Percentiles rank a stretch among this genome's conserved stretches.
Evolutionary conservation across 2,113 vertebrate species (phyloP).

Genomic region (Nothobranchius furzeri): DNA sequence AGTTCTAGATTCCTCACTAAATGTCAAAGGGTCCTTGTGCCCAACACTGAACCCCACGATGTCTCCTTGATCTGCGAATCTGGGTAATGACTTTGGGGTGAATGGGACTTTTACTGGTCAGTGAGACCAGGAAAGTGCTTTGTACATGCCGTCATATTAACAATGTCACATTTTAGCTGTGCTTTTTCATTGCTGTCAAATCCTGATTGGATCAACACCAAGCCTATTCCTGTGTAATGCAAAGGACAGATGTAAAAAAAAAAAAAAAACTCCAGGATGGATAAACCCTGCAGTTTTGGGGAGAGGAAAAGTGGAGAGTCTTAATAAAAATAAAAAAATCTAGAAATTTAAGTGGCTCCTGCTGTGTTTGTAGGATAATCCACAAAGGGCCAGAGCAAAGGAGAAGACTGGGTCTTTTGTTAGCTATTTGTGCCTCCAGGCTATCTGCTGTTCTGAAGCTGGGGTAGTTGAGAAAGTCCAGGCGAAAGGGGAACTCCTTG

Average conservation of each 20-base stretch:
- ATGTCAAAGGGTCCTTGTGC: too few relatives aligned
- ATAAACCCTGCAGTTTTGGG: conserved; percentile 49
- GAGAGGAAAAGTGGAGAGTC: conserved; percentile 47
- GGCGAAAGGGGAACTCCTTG: conserved; percentile 63
- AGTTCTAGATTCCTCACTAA: too few relatives aligned
- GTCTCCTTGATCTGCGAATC: too few relatives aligned
- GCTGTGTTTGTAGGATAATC: conserved; percentile 58
- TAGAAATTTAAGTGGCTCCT: conserved; percentile 48
- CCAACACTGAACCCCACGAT: too few relatives aligned
- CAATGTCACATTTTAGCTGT: not conserved
- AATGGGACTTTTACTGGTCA: too few relatives aligned
- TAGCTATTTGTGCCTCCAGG: conserved; percentile 65
- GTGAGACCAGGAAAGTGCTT: too few relatives aligned
- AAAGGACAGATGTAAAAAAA: conserved; percentile 40
- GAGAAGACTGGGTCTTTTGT: conserved; percentile 41
- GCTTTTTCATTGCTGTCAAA: conserved; percentile 15
- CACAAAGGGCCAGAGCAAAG: conserved; percentile 21
- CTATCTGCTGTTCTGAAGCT: conserved; percentile 45
- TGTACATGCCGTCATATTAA: too few relatives aligned
- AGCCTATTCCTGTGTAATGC: too few relatives aligned
- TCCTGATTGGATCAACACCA: too few relatives aligned
- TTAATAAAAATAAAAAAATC: conserved; percentile 33
- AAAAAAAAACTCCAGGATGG: conserved; percentile 38
- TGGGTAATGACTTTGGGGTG: too few relatives aligned
- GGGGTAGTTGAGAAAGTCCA: conserved; percentile 38